Conservation (phyloP, 2,888 invertebrate genomes). For the Monochamus alternatus region DNA sequence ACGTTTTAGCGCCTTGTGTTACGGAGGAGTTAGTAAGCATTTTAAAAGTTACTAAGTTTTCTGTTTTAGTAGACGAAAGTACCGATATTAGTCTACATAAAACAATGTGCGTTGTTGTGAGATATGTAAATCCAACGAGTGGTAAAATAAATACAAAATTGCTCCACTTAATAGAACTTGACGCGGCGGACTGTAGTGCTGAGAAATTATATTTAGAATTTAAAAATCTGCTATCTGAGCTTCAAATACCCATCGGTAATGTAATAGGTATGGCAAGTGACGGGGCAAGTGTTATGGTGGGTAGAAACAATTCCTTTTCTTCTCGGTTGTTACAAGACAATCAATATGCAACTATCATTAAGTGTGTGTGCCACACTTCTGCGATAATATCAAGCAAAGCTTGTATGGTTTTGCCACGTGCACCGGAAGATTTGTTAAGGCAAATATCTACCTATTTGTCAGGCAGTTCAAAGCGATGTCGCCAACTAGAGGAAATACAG, state of each 20-base stretch:
- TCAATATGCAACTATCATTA: constrained; percentile 39
- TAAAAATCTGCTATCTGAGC: neutral
- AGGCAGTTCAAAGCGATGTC: constrained; percentile 47
- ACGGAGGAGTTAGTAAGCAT: constrained; percentile 31
- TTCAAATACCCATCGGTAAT: constrained; percentile 32
- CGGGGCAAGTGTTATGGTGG: constrained; percentile 53
- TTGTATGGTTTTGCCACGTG: constrained; percentile 42
- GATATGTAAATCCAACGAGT: neutral
- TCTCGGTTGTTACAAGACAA: constrained; percentile 40
- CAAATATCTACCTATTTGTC: constrained; percentile 42
- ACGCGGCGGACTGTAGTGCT: constrained; percentile 14
- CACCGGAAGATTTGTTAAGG: constrained; percentile 44
- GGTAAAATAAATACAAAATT: constrained; percentile 6
- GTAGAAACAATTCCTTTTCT: constrained; percentile 48
- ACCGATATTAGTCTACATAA: constrained; percentile 28
- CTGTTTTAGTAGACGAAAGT: constrained; percentile 43
- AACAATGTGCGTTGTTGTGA: constrained; percentile 33
- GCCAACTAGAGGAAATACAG: constrained; percentile 44
- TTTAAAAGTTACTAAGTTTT: constrained; percentile 29
- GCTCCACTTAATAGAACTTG: constrained; percentile 34
- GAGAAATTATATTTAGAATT: neutral
- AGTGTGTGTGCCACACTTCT: constrained; percentile 51
- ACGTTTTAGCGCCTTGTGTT: constrained; percentile 35
- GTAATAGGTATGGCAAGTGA: constrained; percentile 42
- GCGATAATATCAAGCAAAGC: constrained; percentile 50